These are phyloP conservation scores for Prietella phreatophila DNA, from an alignment of 2,113 vertebrate species.

Conservation along the genomic window DNA sequence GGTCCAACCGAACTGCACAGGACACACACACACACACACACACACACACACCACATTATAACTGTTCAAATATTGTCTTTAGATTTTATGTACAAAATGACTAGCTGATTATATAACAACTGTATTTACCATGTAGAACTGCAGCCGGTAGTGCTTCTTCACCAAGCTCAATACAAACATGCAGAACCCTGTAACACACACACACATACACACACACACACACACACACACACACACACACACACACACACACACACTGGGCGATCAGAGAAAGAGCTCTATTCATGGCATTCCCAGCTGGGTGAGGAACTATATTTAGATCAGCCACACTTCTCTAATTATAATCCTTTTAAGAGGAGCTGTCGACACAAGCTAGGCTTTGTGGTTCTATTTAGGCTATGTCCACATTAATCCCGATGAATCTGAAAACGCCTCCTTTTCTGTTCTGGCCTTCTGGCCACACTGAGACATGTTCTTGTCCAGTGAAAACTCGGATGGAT, in stretches of 20 bases:
- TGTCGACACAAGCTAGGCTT: background rate
- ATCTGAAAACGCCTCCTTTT: no score
- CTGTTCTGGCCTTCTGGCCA: no score
- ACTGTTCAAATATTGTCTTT: background rate
- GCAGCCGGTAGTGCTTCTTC: slow-evolving; percentile 98
- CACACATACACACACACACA: slow-evolving; percentile 16
- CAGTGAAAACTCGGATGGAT: no score
- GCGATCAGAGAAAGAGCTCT: slow-evolving; percentile 16
- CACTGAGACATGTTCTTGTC: no score
- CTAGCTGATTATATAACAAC: background rate
- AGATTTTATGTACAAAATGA: background rate
- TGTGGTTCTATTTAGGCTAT: no score
- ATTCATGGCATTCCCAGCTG: slow-evolving; percentile 25
- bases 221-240: slow-evolving; percentile 18
- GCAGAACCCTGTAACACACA: slow-evolving; percentile 82
- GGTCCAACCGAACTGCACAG: slow-evolving; percentile 92
- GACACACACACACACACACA: background rate
- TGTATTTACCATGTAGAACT: slow-evolving; percentile 96
- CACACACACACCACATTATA: background rate
- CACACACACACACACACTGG: slow-evolving; percentile 17
- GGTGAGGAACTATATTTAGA: slow-evolving; percentile 23
- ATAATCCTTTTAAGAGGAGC: slow-evolving; percentile 1
- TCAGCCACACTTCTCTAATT: slow-evolving; percentile 28
- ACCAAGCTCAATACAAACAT: slow-evolving; percentile 98
- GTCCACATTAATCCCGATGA: no score